Conservation (phyloP, 2,797 vertebrate genomes). For the Buphagus erythrorhynchus region DNA sequence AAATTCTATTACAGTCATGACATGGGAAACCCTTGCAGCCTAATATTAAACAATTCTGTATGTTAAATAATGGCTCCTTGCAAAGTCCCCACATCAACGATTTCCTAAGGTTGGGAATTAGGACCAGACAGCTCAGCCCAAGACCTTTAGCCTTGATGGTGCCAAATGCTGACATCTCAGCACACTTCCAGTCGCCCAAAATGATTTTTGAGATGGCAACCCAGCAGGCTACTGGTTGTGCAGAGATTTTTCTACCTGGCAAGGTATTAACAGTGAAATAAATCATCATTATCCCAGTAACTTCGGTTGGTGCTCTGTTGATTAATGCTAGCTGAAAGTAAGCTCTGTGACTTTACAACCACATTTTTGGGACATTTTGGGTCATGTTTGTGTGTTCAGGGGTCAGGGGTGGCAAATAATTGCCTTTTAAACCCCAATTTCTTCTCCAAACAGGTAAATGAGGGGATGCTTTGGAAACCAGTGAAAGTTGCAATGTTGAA, state of each 20-base stretch:
- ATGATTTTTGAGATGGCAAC: neutral
- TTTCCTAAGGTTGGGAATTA: neutral
- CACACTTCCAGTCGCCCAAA: neutral
- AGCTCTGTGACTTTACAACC: neutral
- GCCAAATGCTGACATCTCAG: neutral
- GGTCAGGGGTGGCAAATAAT: neutral
- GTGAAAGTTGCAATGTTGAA: neutral
- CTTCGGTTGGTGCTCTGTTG: neutral
- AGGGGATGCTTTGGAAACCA: neutral
- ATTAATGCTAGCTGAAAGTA: neutral
- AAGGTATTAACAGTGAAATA: constrained; percentile 36
- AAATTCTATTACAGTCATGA: constrained; percentile 38
- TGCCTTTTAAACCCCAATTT: neutral
- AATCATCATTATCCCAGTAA: constrained; percentile 42
- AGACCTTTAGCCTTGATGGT: neutral
- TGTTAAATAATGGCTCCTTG: neutral
- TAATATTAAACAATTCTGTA: neutral
- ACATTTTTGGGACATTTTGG: neutral
- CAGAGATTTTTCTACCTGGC: constrained; percentile 22
- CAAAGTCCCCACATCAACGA: accelerated
- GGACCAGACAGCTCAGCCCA: neutral
- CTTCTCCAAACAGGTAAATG: neutral
- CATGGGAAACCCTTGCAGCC: neutral
- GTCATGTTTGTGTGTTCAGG: neutral
- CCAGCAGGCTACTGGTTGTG: neutral